These are phyloP conservation scores for Aspidoscelis tigris DNA, from an alignment of 2,113 vertebrate genomes.

Conservation along the genomic window DNA sequence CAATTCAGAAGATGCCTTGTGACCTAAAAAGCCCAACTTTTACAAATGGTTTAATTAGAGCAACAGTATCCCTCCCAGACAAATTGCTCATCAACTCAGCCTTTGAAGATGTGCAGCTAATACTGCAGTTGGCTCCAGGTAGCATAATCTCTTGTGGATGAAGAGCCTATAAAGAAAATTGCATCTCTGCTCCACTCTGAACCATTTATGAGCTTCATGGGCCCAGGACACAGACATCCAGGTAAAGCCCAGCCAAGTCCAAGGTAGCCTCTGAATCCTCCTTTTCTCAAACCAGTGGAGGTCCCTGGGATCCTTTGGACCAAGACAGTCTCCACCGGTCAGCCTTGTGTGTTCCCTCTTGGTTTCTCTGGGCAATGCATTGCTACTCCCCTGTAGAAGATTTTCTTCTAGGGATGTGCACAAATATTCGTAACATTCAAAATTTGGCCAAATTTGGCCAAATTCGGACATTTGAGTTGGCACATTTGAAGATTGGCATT, in stretches of 20 bases:
- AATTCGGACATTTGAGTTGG: no score
- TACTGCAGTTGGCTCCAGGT: background rate
- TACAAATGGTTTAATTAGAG: conserved; percentile 63
- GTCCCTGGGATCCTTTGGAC: accelerated
- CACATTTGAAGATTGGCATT: no score
- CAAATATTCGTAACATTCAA: no score
- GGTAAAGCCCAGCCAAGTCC: background rate
- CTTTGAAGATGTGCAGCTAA: conserved; percentile 59
- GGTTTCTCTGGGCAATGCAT: background rate
- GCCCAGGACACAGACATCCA: background rate
- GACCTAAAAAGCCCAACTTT: conserved; percentile 46
- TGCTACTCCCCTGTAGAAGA: no score
- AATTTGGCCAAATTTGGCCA: no score
- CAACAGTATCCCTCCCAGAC: conserved; percentile 24
- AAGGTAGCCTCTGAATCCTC: accelerated
- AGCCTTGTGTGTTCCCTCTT: background rate
- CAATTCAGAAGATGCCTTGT: conserved; percentile 44
- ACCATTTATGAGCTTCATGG: conserved; percentile 14
- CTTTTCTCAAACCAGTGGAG: background rate
- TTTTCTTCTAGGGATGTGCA: no score
- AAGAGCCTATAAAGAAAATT: background rate
- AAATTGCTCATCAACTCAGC: conserved; percentile 45
- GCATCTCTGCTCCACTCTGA: conserved; percentile 15
- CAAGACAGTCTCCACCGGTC: background rate
- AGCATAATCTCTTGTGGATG: background rate